Evolutionary conservation across 2,888 invertebrate species (phyloP).

Genomic region (Hartigia nigra): DNA sequence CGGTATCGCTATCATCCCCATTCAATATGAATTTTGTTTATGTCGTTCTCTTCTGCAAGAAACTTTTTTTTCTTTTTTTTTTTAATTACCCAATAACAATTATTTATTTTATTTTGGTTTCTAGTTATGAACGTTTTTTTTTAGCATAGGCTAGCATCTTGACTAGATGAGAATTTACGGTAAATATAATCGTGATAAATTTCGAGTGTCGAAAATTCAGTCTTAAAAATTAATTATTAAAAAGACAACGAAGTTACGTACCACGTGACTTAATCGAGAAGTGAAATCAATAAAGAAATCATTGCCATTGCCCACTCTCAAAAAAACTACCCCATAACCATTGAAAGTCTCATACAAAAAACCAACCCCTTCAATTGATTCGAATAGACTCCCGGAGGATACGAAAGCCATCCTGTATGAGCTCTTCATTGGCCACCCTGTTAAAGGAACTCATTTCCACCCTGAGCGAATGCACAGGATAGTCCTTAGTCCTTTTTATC

Average conservation of each 20-base stretch:
- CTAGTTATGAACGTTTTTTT: too few species aligned
- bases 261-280: neutral
- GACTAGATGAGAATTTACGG: neutral
- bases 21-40: neutral
- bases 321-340: neutral
- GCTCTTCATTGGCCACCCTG: neutral
- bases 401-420: neutral
- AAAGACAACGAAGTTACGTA: too few species aligned
- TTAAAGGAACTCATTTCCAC: neutral
- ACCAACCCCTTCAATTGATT: neutral
- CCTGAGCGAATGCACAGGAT: neutral
- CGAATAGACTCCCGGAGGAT: neutral
- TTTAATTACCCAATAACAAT: neutral
- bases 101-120: neutral
- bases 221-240: too few species aligned
- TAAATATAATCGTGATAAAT: neutral
- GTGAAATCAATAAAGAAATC: neutral
- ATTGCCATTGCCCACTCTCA: neutral
- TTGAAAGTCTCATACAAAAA: neutral
- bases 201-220: neutral
- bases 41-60: neutral
- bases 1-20: neutral
- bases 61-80: neutral
- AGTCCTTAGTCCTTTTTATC: neutral
- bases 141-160: too few species aligned